Evolutionary conservation across 2,888 invertebrate genomes (phyloP).

Genomic region (Ischnura elegans): DNA sequence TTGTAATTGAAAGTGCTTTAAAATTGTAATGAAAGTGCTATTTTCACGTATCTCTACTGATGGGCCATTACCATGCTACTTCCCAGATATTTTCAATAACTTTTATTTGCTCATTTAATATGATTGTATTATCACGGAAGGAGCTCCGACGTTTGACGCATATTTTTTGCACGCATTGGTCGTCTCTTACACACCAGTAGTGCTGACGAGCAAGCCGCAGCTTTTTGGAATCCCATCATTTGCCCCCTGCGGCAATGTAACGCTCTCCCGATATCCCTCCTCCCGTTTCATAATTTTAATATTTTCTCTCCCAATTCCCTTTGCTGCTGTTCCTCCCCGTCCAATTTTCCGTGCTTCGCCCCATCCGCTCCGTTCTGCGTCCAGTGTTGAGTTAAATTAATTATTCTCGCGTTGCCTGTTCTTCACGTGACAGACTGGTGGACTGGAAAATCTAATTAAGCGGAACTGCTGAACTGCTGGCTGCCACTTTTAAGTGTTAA

Average conservation of each 20-base stretch:
- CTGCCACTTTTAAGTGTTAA: background rate
- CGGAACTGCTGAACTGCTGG: constrained; percentile 9
- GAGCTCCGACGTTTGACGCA: background rate
- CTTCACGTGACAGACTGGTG: constrained; percentile 46
- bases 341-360: background rate
- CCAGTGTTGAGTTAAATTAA: constrained; percentile 46
- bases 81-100: too few relatives aligned
- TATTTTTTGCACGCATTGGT: background rate
- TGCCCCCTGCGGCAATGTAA: background rate
- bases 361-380: background rate
- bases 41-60: too few relatives aligned
- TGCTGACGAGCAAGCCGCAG: background rate
- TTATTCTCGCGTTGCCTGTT: constrained; percentile 39
- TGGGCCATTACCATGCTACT: too few relatives aligned
- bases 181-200: background rate
- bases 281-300: background rate
- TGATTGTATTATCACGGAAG: background rate
- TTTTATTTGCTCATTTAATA: background rate
- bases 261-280: background rate
- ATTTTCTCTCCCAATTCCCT: background rate
- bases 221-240: background rate
- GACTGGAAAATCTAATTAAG: constrained; percentile 39
- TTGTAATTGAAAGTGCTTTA: too few relatives aligned
- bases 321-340: background rate
- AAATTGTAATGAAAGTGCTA: too few relatives aligned